These are phyloP conservation scores for Tursiops truncatus DNA, from an alignment of 2,113 vertebrate genomes.

Conservation along the genomic window DNA sequence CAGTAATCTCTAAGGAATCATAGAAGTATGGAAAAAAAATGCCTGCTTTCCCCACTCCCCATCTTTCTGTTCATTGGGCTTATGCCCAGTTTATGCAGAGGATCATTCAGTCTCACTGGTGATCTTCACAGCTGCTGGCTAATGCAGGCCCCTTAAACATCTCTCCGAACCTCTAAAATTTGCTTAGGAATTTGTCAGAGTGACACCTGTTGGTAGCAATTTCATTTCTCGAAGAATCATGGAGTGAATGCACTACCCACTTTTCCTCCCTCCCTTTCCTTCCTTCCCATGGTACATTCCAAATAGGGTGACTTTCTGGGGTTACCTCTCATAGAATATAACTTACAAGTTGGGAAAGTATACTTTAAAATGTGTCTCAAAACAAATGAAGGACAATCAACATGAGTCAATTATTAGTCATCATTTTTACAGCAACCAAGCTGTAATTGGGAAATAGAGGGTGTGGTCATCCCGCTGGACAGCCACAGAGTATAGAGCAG, in stretches of 20 bases:
- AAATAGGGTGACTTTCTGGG: not conserved
- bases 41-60: not conserved
- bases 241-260: not conserved
- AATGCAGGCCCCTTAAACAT: not conserved
- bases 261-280: not conserved
- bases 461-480: not conserved
- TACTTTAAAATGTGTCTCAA: not conserved
- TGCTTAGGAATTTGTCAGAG: constrained; percentile 28
- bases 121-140: constrained; percentile 8
- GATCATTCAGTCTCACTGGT: not conserved
- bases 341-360: not conserved
- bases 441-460: not conserved
- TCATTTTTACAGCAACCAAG: not conserved
- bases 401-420: not conserved
- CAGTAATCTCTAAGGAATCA: not conserved
- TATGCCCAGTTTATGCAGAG: not conserved
- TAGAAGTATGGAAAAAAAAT: not conserved
- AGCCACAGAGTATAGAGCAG: not conserved
- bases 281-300: not conserved
- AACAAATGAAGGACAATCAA: not conserved
- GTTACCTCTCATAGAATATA: not conserved
- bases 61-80: not conserved
- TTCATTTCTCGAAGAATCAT: not conserved
- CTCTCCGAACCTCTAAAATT: constrained; percentile 14
- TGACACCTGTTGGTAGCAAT: not conserved